Evolutionary conservation across 1,140 invertebrate species (phyloP), one percentile per base, ranked within the genome.

Genomic region (Drosophila azteca): DNA sequence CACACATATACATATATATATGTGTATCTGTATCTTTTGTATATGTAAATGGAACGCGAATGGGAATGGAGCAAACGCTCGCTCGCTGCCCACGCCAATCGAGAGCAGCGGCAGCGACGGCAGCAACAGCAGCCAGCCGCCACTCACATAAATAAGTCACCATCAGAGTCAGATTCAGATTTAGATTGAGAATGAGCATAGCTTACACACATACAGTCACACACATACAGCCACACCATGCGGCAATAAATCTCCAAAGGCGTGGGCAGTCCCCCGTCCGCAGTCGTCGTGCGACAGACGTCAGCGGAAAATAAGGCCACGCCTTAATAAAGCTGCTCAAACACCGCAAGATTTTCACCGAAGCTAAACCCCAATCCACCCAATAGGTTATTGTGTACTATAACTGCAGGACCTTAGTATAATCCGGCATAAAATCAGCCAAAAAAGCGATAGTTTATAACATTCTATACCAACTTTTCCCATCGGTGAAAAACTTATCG

Each of bases 121-220:
- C 55, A 66, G 51, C 26, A 69, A 64, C 67, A 13, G 44, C 41
- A 57, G 41, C 55, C 65, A 58, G 39, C 71, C 69, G 68, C 48
- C 73, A 76, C 63, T 68, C 77, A 61, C 82, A 85, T 88, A 85
- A 82, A 85, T 88, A 84, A 84, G 80, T 74, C 82, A 77, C 77
- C 80, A 83, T 76, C 79, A 84, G 71, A 78, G 77, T 62, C 74
- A 76, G 50, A 70, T 70, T 69, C 65, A 70, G 67, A 70, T 70
- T 70, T 70, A 69, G 67, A 70, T 70, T 70, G 67, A 70, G 70
- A 74, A 75, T 65, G 71, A 75, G 72, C 71, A 72, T 39, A 39
- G 35, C 35, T 39, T 39, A 39, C 2, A 13, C 35, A 35, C 31
- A 35, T 8, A 74, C 71, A n/a, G n/a, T n/a, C n/a, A 35, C 71